Base-by-base conservation (phyloP, 2,888 invertebrate species). In the Tuberolachnus salignus region DNA sequence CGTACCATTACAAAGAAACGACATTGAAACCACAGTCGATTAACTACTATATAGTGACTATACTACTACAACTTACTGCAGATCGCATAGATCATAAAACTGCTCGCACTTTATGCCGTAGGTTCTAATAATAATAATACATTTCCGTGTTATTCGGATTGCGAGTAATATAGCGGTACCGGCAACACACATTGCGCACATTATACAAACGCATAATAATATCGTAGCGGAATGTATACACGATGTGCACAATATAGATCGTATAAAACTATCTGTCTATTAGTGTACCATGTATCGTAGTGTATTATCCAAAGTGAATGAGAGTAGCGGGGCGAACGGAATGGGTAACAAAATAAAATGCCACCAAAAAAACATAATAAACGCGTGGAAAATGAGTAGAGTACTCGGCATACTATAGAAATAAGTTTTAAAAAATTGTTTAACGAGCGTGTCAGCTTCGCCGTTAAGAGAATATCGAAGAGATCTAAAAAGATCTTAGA, bases 31-130 rank as follows among this genome's bases (percentile, higher is more conserved):
- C 57, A 67, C 66, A 67, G 75, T 75, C 75, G 57, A 49, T 67
- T 75, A 75, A 67, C 75, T 49, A n/a, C n/a, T n/a, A n/a, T n/a
- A 34, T 34, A 34, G 34, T 34, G 34, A 34, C 34, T 34, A 34
- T n/a, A n/a, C 34, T 34, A 34, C 34, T 34, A 34, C 34, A 6
- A 63, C 44, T 64, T 55, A 44, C 57, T 34, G 75, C 67, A 75
- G 67, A 75, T 75, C 75, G 57, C 66, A 67, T 55, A 75, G 53
- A 75, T 75, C 67, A 67, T 75, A 75, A 67, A 67, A 75, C 57
- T 44, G 66, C 23, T 21, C 13, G 14, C 11, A 14, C 53, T 53
- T 19, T 53, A n/a, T 53, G 19, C 19, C 19, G 19, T 8, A 19
- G 6, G 19, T 19, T 9, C 6, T 53, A 26, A 67, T 49, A 46